Evolutionary conservation across 2,113 vertebrate genomes (phyloP), one percentile per base, ranked within the genome.

Genomic region (Pteronura brasiliensis): DNA sequence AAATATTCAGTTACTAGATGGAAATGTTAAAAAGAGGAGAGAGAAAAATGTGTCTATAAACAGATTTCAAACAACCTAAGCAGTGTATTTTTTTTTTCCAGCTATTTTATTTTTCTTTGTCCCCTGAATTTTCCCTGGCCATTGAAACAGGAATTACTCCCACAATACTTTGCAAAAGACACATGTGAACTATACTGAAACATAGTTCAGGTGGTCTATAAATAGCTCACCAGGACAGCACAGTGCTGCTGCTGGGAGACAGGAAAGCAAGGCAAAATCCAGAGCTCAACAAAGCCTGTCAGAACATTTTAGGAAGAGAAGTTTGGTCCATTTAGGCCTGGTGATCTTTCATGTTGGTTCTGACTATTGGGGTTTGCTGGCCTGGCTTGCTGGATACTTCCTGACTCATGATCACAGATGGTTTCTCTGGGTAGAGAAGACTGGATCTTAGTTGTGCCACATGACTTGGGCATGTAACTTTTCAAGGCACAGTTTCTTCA

Each of bases 301-400:
- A 96, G 97, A 98, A 96, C 97, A 97, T 97, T 97, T 98, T 97
- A 97, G 97, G 96, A 98, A 88, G 95, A 95, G 90, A 95, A 94
- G 82, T 97, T 97, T 97, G 86, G 77, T 61, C 55, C 83, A 34
- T 76, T 97, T 81, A 39, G 95, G 91, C 92, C 44, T 13, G n/a
- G 36, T 20, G 55, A 65, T 94, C 59, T 97, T 55, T 87, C 42
- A 71, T 13, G 20, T 34, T 83, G 25, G 39, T 8, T 63, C 49
- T 90, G 47, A 49, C 1, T 34, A 61, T 71, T 87, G 74, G 21
- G 15, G 8, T 39, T 84, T 91, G 4, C 57, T 93, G n/a, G 10
- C 34, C 20, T 83, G 84, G 47, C 7, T 87, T 67, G 18, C 10
- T 11, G 18, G 36, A 15, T 5, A 21, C 29, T n/a, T 20, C 21